These are phyloP conservation scores for Scaptomyza caliginosa DNA, from an alignment of 2,888 invertebrate genomes.

Conservation along the genomic window DNA sequence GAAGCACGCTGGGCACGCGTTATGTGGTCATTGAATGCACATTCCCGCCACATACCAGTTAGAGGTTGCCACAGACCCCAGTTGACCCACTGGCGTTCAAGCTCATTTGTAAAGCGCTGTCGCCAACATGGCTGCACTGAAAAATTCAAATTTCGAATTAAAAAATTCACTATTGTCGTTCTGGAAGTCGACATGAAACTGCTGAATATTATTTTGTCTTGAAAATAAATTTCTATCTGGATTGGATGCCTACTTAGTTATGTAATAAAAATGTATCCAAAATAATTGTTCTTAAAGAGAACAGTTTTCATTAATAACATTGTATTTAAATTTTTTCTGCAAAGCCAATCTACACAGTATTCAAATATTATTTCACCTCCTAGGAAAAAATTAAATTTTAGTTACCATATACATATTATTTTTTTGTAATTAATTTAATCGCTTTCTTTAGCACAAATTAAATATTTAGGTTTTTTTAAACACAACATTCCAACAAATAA, in stretches of 20 bases:
- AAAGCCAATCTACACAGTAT: no score
- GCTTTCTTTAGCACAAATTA: no score
- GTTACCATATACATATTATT: no score
- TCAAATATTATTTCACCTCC: no score
- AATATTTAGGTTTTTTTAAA: slow-evolving; percentile 1
- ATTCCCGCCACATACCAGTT: background rate
- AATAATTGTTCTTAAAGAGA: no score
- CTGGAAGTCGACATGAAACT: background rate
- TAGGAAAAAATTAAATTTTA: no score
- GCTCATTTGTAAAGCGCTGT: slow-evolving; percentile 14
- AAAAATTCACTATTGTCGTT: background rate
- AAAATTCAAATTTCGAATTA: background rate
- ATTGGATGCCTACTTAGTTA: background rate
- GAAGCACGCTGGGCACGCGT: slow-evolving; percentile 56
- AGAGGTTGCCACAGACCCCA: slow-evolving; percentile 65
- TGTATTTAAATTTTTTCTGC: no score
- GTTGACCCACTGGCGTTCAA: slow-evolving; percentile 35
- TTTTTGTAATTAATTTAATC: no score
- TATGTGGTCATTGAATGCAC: slow-evolving; percentile 11
- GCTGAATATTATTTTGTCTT: background rate
- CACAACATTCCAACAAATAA: slow-evolving; percentile 12
- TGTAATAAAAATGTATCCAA: no score
- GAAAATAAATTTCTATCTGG: background rate
- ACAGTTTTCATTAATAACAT: no score
- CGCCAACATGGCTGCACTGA: no score